Evolutionary conservation across 2,888 invertebrate genomes (phyloP).

Genomic region (Pandemis corylana): DNA sequence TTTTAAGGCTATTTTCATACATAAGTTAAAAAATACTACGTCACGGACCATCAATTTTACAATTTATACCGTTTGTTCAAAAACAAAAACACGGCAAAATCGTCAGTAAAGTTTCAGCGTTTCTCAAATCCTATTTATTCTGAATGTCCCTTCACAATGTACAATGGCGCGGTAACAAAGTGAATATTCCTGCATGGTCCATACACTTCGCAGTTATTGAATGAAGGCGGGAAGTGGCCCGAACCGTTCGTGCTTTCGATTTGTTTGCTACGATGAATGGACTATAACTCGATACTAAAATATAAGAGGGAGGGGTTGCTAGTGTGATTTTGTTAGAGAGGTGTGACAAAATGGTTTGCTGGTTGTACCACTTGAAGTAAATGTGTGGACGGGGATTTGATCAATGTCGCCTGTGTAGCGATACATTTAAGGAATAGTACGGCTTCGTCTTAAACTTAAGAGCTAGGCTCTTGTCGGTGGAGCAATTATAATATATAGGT

Average conservation of each 20-base stretch:
- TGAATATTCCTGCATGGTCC: slow-evolving; percentile 64
- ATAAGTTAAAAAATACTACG: too few species aligned
- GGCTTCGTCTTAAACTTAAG: too few species aligned
- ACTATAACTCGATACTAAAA: slow-evolving; percentile 66
- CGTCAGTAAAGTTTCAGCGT: slow-evolving; percentile 13
- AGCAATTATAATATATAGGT: too few species aligned
- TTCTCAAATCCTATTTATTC: slow-evolving; percentile 71
- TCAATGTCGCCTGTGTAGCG: too few species aligned
- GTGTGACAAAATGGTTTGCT: slow-evolving; percentile 35
- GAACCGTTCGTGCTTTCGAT: slow-evolving; percentile 61
- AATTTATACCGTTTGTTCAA: neutral
- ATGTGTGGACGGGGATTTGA: too few species aligned
- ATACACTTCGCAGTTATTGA: slow-evolving; percentile 58
- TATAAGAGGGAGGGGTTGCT: slow-evolving; percentile 43
- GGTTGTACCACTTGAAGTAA: too few species aligned
- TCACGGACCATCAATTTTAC: too few species aligned
- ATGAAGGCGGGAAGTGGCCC: slow-evolving; percentile 64
- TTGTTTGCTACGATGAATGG: slow-evolving; percentile 74
- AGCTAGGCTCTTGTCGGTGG: too few species aligned
- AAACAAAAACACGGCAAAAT: slow-evolving; percentile 31
- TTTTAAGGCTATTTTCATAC: too few species aligned
- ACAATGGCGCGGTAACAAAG: slow-evolving; percentile 51
- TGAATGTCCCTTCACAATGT: slow-evolving; percentile 66
- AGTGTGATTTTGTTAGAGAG: slow-evolving; percentile 43
- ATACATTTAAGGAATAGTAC: too few species aligned